Evolutionary conservation across 2,888 invertebrate genomes (phyloP).

Genomic region (Pyrgus malvae): DNA sequence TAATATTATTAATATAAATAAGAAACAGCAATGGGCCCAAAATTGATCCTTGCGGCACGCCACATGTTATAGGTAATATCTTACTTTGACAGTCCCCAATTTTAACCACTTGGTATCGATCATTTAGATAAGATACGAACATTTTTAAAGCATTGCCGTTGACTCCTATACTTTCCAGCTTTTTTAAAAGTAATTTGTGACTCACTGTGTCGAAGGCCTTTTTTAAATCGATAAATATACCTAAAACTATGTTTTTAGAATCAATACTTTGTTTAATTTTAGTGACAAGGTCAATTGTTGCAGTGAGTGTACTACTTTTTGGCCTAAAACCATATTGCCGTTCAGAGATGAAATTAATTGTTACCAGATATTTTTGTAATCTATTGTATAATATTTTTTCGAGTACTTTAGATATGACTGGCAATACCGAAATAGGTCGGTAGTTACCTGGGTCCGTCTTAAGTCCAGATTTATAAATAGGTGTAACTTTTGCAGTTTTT

Average conservation of each 20-base stretch:
- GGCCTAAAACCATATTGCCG: constrained; percentile 20
- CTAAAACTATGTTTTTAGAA: not conserved
- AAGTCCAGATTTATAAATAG: not conserved
- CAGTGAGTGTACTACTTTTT: constrained; percentile 16
- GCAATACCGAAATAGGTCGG: constrained; percentile 28
- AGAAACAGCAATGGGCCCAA: constrained; percentile 26
- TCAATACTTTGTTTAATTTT: constrained; percentile 6
- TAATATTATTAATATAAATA: constrained; percentile 6
- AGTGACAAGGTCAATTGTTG: no score
- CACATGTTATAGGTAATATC: constrained; percentile 8
- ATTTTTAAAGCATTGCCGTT: not conserved
- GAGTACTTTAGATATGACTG: constrained; percentile 25
- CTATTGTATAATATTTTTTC: constrained; percentile 25
- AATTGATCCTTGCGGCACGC: constrained; percentile 30
- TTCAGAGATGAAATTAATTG: constrained; percentile 10
- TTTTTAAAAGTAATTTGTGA: constrained; percentile 6
- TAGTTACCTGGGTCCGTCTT: constrained; percentile 23
- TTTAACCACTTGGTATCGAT: constrained; percentile 26
- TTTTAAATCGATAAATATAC: constrained; percentile 29
- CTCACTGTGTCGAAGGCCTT: constrained; percentile 22
- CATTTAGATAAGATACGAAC: constrained; percentile 16
- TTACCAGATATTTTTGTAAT: not conserved
- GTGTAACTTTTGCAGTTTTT: not conserved
- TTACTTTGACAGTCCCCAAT: constrained; percentile 13
- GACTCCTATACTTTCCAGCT: not conserved